Base-by-base conservation (phyloP, 2,888 invertebrate species). In the Conchocele bisecta region DNA sequence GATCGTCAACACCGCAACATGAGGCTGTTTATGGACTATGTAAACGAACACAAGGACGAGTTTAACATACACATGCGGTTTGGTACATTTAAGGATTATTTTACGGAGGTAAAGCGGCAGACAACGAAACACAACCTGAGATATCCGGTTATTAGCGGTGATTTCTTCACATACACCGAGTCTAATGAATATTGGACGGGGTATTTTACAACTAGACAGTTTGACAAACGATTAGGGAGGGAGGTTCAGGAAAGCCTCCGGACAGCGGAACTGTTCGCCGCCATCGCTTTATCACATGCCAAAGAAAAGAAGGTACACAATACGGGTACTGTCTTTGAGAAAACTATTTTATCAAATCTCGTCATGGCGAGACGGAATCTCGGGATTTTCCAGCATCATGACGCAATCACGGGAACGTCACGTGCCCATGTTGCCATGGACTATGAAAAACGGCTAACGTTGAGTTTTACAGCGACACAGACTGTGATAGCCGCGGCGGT, bases 121-220 rank as follows among this genome's bases (percentile, higher is more conserved):
- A 71, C 60, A 5, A 44, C 39, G n/a, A 63, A 69, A 33, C 66
- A 65, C 13, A 53, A 54, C 11, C n/a, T 71, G 24, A 51, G 68
- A 9, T 79, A 81, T 46, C 96, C 97, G 0, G 95, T 95, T 0
- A 91, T 98, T 6, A 95, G 94, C 82, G 98, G 98, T 0, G 98
- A 98, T 88, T 98, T 98, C 90, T 98, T 97, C 89, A 97, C 98
- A 0, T 98, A 98, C 91, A 96, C 97, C 0, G 98, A 98, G 87
- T 50, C 70, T 20, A 64, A 72, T 17, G 97, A 97, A 0, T 98
- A 98, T 90, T 99, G 98, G 98, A 97, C 97, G 4, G 98, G 98
- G 0, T 98, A 98, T 91, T 98, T 94, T 90, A 97, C 97, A 0
- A 98, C 98, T 0, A 92, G 92, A 20, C 92, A 92, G 3, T 91